phyloP scores from a whole-genome alignment of 2,888 invertebrate genomes.

The Drosophila anomelani region DNA sequence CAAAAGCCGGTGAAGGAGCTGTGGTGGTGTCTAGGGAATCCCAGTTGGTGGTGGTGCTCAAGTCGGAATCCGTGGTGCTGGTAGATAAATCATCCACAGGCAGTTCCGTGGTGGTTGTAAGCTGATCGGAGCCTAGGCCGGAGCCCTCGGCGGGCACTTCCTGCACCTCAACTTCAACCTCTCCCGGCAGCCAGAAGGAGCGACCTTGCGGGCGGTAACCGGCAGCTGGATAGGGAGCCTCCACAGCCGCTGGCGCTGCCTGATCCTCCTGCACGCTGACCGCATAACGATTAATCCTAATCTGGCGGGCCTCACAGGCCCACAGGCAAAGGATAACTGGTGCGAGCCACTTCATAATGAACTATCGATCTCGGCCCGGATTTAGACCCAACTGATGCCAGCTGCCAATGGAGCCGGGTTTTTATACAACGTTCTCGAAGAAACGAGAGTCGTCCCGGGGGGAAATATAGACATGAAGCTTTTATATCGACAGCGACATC shows the following conservation, averaged over 20 bases:
- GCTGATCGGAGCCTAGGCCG: slow-evolving; percentile 31
- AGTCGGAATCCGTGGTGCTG: slow-evolving; percentile 65
- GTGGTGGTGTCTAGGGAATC: slow-evolving; percentile 41
- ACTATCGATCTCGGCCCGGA: slow-evolving; percentile 41
- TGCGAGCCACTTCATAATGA: slow-evolving; percentile 53
- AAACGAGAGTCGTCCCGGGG: slow-evolving; percentile 67
- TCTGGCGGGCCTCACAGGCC: slow-evolving; percentile 67
- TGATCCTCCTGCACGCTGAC: slow-evolving; percentile 68
- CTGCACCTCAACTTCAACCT: slow-evolving; percentile 22
- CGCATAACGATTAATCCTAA: slow-evolving; percentile 77
- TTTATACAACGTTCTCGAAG: slow-evolving; percentile 74
- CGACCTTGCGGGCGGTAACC: slow-evolving; percentile 73
- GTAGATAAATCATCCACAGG: slow-evolving; percentile 37
- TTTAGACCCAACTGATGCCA: slow-evolving; percentile 58
- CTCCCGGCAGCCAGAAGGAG: slow-evolving; percentile 71
- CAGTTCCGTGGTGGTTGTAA: slow-evolving; percentile 65
- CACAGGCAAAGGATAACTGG: slow-evolving; percentile 46
- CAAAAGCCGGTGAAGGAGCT: slow-evolving; percentile 15
- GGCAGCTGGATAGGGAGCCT: slow-evolving; percentile 72
- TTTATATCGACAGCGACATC: slow-evolving; percentile 50
- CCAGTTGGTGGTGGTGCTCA: slow-evolving; percentile 54
- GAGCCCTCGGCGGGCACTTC: slow-evolving; percentile 31
- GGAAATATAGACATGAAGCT: slow-evolving; percentile 44
- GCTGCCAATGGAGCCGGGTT: slow-evolving; percentile 47
- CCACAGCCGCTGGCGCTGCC: slow-evolving; percentile 47